Evolutionary conservation across 1,140 invertebrate genomes (phyloP).

Genomic region (Cotesia chilonis): DNA sequence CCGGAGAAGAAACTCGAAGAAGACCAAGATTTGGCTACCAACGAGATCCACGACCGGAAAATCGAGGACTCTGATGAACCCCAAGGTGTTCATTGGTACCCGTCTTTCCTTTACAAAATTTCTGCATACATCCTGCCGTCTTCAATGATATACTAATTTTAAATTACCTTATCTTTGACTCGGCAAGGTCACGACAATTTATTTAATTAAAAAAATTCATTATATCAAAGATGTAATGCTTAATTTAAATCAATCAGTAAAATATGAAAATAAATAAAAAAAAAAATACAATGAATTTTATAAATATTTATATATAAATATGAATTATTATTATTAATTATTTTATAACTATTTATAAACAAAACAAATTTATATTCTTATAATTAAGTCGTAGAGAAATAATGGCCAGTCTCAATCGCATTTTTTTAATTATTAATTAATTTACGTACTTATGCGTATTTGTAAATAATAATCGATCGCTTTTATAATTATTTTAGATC

Average conservation of each 20-base stretch:
- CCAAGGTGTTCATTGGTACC: constrained; percentile 87
- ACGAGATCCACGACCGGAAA: constrained; percentile 31
- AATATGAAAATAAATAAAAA: background rate
- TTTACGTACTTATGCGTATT: background rate
- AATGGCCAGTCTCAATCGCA: constrained; percentile 24
- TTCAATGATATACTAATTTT: constrained; percentile 49
- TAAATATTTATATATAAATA: too few relatives aligned
- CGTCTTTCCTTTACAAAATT: constrained; percentile 77
- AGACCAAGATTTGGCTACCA: constrained; percentile 4
- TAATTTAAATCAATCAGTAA: too few relatives aligned
- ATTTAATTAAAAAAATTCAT: too few relatives aligned
- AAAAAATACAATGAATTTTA: background rate
- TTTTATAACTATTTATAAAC: too few relatives aligned
- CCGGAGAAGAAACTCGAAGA: constrained; percentile 8
- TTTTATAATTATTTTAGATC: constrained; percentile 14
- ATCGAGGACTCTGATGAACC: constrained; percentile 36
- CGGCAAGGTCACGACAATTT: too few relatives aligned
- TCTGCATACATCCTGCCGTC: constrained; percentile 75
- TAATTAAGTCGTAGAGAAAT: constrained; percentile 21
- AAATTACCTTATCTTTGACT: too few relatives aligned
- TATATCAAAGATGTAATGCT: too few relatives aligned
- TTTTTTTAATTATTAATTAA: constrained; percentile 26
- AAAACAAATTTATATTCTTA: background rate
- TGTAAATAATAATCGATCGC: constrained; percentile 25
- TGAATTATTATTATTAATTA: too few relatives aligned